Base-by-base conservation (phyloP, 1,140 invertebrate genomes). In the Drosophila orena region DNA sequence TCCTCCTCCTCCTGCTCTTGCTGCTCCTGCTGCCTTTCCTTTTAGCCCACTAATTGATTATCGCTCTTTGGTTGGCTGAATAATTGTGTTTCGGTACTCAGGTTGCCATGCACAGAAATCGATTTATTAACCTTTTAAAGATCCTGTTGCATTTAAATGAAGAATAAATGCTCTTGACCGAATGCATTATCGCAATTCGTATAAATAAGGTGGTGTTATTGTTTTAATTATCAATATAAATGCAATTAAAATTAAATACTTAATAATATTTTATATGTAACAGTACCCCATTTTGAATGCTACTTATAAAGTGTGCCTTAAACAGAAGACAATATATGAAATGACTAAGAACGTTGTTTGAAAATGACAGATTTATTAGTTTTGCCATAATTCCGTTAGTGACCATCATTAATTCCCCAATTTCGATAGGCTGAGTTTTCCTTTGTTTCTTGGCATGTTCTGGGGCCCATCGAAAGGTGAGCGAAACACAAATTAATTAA, bases 401-500 rank as follows among this genome's bases (percentile, higher is more conserved):
- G 30, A 4, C 46, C 42, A 54, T 57, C 47, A 73, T 73, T 71
- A 52, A 78, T 57, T 66, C 46, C 42, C 40, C 44, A 47, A 65
- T 64, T 69, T 66, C 58, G 46, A 77, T 77, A 59, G 27, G 22
- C 37, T 60, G 43, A 42, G 17, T 27, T 43, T 57, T n/a, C 27
- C 20, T 76, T 75, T 58, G 64, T 65, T 64, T 38, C 30, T 37
- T n/a, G 60, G 46, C 43, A 30, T 60, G 44, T 62, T 65, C 38
- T 62, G 71, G 8, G 24, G 30, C 30, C 44, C 56, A 37, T 59
- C 62, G 61, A 72, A 81, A 88, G 83, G 79, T 88, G 75, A 89
- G 83, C 55, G 79, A 83, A 79, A 76, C 77, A 88, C 85, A 79
- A 86, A 86, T 86, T 86, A 86, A 86, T 86, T 86, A 86, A 86